Conservation (phyloP, 2,888 invertebrate genomes). For the Pristionchus entomophagus region DNA sequence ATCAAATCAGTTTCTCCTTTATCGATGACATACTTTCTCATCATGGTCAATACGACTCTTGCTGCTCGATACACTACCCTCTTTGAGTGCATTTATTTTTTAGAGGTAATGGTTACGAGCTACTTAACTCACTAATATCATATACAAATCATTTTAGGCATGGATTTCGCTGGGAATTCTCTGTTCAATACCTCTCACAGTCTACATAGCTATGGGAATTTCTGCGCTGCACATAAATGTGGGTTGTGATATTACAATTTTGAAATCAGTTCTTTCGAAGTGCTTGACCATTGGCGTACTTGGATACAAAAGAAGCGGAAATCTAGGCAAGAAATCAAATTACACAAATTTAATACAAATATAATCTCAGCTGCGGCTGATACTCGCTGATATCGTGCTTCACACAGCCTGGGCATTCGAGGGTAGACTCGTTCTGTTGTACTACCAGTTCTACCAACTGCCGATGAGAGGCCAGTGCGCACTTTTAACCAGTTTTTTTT, state of each 20-base stretch:
- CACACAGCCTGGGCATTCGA: neutral
- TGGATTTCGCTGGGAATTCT: neutral
- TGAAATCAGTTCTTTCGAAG: too few relatives aligned
- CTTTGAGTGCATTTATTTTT: neutral
- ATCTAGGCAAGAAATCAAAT: too few relatives aligned
- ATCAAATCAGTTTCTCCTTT: too few relatives aligned
- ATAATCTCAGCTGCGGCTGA: neutral
- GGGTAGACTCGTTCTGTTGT: neutral
- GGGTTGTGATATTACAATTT: too few relatives aligned
- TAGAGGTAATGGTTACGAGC: neutral
- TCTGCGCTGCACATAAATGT: neutral
- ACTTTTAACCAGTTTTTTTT: too few relatives aligned
- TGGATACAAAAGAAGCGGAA: too few relatives aligned
- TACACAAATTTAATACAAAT: neutral
- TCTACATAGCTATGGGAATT: conserved; percentile 10
- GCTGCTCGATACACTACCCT: neutral
- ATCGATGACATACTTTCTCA: neutral
- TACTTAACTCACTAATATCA: neutral
- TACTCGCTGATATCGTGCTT: neutral
- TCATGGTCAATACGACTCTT: neutral
- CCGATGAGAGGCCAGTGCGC: neutral
- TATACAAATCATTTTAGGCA: neutral
- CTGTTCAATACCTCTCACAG: neutral
- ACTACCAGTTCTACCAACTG: neutral
- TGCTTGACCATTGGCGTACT: too few relatives aligned